Conservation (phyloP, 2,888 invertebrate species). For the Scaeva pyrastri region DNA sequence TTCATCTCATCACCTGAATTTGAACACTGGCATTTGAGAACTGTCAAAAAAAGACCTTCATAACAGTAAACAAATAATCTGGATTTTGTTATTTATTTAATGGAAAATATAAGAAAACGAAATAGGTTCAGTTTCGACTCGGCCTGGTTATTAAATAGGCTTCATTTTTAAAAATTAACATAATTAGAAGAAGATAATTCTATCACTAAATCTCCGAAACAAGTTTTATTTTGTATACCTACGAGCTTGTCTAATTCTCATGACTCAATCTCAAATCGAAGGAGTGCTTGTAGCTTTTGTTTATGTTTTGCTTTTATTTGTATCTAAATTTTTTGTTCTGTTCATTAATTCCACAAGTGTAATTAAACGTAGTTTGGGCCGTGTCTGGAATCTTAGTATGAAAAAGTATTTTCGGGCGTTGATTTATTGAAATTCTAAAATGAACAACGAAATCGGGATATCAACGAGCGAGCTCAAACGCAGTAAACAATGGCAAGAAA, state of each 20-base stretch:
- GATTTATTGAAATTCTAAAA: conserved; percentile 6
- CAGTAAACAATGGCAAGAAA: conserved; percentile 63
- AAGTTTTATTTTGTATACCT: conserved; percentile 41
- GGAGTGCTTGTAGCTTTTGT: conserved; percentile 44
- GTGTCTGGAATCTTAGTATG: conserved; percentile 30
- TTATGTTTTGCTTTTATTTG: conserved; percentile 33
- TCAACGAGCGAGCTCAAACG: conserved; percentile 25
- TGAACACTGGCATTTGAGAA: not conserved
- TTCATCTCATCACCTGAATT: not conserved
- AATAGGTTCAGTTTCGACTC: not conserved
- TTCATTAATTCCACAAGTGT: conserved; percentile 13
- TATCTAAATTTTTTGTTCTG: not conserved
- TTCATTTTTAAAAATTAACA: conserved; percentile 1
- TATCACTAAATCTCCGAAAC: not conserved
- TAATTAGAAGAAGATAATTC: not conserved
- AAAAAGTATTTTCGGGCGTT: conserved; percentile 3
- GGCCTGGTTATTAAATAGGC: not conserved
- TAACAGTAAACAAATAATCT: conserved; percentile 14
- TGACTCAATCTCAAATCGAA: not conserved
- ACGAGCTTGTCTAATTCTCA: not conserved
- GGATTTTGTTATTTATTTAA: not conserved
- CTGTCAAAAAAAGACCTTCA: conserved; percentile 11
- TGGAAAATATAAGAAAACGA: not conserved
- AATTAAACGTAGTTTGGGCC: conserved; percentile 1
- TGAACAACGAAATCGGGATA: conserved; percentile 51